These are phyloP conservation scores for Stenodera caucasica DNA, from an alignment of 2,888 invertebrate genomes.

Conservation along the genomic window DNA sequence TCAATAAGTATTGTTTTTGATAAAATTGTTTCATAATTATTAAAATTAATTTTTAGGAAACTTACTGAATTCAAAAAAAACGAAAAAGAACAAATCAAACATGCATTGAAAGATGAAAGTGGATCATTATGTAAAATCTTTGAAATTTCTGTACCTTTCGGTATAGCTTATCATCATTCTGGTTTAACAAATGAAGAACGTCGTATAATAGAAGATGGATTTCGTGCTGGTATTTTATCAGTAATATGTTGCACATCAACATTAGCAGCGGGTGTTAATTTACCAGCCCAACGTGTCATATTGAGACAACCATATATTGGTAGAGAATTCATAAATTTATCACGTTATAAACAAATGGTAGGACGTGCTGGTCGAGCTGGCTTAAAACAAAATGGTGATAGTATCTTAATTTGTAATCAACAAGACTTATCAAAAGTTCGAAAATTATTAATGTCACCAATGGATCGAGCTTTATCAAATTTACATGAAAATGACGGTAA, in stretches of 20 bases:
- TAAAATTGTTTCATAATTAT: not conserved
- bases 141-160: conserved; percentile 69
- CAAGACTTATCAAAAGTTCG: conserved; percentile 63
- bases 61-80: conserved; percentile 60
- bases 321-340: conserved; percentile 69
- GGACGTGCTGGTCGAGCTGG: conserved; percentile 94
- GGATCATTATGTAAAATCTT: conserved; percentile 70
- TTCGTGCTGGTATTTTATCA: conserved; percentile 78
- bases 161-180: conserved; percentile 93
- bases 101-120: conserved; percentile 64
- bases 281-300: conserved; percentile 87
- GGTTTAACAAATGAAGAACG: conserved; percentile 86
- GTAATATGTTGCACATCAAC: conserved; percentile 95
- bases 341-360: conserved; percentile 93
- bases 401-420: conserved; percentile 76
- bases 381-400: conserved; percentile 79
- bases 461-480: conserved; percentile 69
- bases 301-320: conserved; percentile 85
- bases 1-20: conserved; percentile 44
- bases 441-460: conserved; percentile 63
- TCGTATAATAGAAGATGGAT: conserved; percentile 80
- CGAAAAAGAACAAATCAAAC: conserved; percentile 65
- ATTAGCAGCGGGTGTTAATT: conserved; percentile 95
- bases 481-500: conserved; percentile 59
- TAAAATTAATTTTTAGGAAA: conserved; percentile 51